A percentile compares a stretch with the other conserved stretches of the same genome.
phyloP scores from a whole-genome alignment of 37 sponge, comb jelly and placozoan species.

The Cladorhizidae sp. region DNA sequence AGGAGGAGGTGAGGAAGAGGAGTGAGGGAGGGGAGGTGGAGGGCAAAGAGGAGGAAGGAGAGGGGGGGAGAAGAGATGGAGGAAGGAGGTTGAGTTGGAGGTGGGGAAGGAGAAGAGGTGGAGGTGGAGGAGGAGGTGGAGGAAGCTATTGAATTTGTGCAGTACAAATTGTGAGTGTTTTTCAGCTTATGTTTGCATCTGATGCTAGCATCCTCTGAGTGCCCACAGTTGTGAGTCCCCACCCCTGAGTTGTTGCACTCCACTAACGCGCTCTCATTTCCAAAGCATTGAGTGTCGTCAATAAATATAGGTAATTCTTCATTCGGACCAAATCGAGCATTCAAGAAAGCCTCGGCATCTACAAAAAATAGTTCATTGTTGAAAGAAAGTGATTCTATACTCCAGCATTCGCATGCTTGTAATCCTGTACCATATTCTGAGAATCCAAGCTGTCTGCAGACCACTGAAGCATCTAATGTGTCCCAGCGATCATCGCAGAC shows the following conservation, averaged over 20 bases:
- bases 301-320: conserved; percentile 20
- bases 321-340: conserved; percentile 30
- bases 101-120: too few relatives aligned
- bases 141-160: too few relatives aligned
- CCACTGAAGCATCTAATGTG: conserved; percentile 24
- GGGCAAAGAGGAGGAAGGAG: too few relatives aligned
- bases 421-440: conserved; percentile 6
- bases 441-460: conserved; percentile 34
- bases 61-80: too few relatives aligned
- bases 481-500: conserved; percentile 51
- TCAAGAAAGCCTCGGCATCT: conserved; percentile 3
- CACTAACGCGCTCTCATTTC: conserved; percentile 17
- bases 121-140: too few relatives aligned
- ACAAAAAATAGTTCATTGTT: too few relatives aligned
- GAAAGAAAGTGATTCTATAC: not conserved
- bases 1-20: not conserved
- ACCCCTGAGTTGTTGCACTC: conserved; percentile 9
- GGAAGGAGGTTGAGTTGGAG: too few relatives aligned
- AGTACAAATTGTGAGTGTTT: too few relatives aligned
- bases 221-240: conserved; percentile 37
- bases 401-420: not conserved
- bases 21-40: too few relatives aligned
- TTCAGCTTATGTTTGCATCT: conserved; percentile 21
- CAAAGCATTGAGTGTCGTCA: conserved; percentile 21
- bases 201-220: conserved; percentile 46